These are phyloP conservation scores for Diplazon laetatorius DNA, from an alignment of 2,888 invertebrate genomes.

Conservation along the genomic window DNA sequence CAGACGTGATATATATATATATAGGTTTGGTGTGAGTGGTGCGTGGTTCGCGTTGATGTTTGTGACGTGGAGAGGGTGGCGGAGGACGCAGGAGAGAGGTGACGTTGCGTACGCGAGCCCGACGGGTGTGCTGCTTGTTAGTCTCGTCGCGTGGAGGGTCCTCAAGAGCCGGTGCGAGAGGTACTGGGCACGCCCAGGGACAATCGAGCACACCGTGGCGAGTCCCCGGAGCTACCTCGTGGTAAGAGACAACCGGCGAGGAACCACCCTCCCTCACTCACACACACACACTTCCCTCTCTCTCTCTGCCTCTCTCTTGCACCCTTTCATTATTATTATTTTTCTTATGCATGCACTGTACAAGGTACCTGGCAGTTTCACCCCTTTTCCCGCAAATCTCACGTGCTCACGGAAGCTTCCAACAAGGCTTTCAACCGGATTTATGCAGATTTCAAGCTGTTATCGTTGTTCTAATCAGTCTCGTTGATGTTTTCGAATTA, in stretches of 20 bases:
- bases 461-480: background rate
- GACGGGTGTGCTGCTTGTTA: conserved; percentile 60
- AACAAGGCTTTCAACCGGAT: conserved; percentile 7
- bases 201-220: conserved; percentile 64
- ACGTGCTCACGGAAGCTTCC: conserved; percentile 33
- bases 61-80: conserved; percentile 55
- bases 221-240: conserved; percentile 62
- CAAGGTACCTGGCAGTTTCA: conserved; percentile 7
- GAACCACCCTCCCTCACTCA: conserved; percentile 29
- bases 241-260: conserved; percentile 59
- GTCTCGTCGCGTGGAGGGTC: conserved; percentile 60
- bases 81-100: conserved; percentile 49
- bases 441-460: conserved; percentile 16
- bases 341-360: background rate
- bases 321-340: conserved; percentile 15
- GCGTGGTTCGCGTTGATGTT: conserved; percentile 45
- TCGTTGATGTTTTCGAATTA: too few species aligned
- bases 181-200: conserved; percentile 64
- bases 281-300: conserved; percentile 6
- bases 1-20: too few species aligned
- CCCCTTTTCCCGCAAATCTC: conserved; percentile 45
- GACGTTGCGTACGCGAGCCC: conserved; percentile 61
- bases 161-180: conserved; percentile 57
- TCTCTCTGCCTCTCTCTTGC: conserved; percentile 13
- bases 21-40: too few species aligned